phyloP scores from a whole-genome alignment of 2,888 invertebrate species.

The Andrena marginata region DNA sequence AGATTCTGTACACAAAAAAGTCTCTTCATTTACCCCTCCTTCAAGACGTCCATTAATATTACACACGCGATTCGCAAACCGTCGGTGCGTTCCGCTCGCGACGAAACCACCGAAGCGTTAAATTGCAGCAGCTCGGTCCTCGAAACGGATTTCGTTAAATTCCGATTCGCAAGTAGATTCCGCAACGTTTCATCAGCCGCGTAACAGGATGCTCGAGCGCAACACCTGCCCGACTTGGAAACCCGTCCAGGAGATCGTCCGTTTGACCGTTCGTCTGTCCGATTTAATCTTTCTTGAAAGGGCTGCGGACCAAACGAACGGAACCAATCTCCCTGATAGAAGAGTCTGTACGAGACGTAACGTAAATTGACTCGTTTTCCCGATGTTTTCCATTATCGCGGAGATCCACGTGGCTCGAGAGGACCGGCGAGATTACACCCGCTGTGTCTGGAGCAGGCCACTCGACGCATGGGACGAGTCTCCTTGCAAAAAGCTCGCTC shows the following conservation, averaged over 20 bases:
- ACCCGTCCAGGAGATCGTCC: slow-evolving; percentile 25
- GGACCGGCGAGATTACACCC: slow-evolving; percentile 51
- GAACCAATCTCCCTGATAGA: slow-evolving; percentile 44
- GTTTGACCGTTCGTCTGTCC: slow-evolving; percentile 37
- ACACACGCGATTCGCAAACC: neutral
- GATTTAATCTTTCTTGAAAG: slow-evolving; percentile 56
- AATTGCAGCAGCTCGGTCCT: slow-evolving; percentile 10
- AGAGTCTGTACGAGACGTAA: slow-evolving; percentile 51
- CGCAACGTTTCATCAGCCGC: slow-evolving; percentile 37
- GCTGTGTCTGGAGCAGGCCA: slow-evolving; percentile 55
- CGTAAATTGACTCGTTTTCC: slow-evolving; percentile 58
- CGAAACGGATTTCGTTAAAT: slow-evolving; percentile 36
- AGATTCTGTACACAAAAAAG: no score
- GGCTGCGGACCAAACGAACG: slow-evolving; percentile 41
- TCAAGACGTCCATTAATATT: neutral
- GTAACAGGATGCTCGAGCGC: slow-evolving; percentile 37
- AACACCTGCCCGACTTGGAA: slow-evolving; percentile 31
- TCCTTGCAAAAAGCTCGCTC: neutral
- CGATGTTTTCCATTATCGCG: slow-evolving; percentile 55
- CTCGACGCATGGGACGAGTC: slow-evolving; percentile 23
- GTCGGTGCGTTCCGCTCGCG: neutral
- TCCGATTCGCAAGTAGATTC: slow-evolving; percentile 53
- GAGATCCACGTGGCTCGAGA: slow-evolving; percentile 37
- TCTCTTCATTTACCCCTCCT: neutral
- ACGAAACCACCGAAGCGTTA: neutral